phyloP scores from a whole-genome alignment of 2,797 vertebrate species.

The Poeciliopsis presidionis region DNA sequence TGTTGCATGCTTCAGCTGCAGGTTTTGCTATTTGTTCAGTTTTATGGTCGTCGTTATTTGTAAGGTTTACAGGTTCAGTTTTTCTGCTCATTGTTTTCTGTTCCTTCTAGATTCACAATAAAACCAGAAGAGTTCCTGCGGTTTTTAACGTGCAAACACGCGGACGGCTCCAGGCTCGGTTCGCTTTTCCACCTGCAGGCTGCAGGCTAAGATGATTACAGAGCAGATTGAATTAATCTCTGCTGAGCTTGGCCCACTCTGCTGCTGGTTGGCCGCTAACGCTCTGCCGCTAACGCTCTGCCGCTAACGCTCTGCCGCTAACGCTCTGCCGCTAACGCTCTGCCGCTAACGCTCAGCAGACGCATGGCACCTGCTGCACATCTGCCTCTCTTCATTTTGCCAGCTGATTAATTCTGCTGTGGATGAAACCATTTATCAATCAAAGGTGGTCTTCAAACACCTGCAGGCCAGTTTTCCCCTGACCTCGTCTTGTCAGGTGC shows the following conservation, averaged over 20 bases:
- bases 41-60: no score
- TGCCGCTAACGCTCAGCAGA: not conserved
- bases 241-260: conserved; percentile 47
- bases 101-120: not conserved
- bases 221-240: conserved; percentile 59
- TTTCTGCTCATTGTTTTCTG: not conserved
- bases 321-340: no score
- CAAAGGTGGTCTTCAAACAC: conserved; percentile 23
- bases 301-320: not conserved
- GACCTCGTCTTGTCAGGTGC: conserved; percentile 37
- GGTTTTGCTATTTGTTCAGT: no score
- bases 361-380: not conserved
- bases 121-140: not conserved
- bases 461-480: conserved; percentile 9
- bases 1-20: no score
- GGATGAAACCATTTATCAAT: not conserved
- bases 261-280: not conserved
- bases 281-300: no score
- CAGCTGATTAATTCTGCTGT: not conserved
- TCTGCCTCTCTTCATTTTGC: not conserved
- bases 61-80: no score
- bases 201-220: conserved; percentile 50
- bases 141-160: not conserved
- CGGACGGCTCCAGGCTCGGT: no score
- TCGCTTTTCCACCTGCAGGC: not conserved